Base-by-base conservation (phyloP, 2,113 vertebrate species). In the Notechis scutatus region DNA sequence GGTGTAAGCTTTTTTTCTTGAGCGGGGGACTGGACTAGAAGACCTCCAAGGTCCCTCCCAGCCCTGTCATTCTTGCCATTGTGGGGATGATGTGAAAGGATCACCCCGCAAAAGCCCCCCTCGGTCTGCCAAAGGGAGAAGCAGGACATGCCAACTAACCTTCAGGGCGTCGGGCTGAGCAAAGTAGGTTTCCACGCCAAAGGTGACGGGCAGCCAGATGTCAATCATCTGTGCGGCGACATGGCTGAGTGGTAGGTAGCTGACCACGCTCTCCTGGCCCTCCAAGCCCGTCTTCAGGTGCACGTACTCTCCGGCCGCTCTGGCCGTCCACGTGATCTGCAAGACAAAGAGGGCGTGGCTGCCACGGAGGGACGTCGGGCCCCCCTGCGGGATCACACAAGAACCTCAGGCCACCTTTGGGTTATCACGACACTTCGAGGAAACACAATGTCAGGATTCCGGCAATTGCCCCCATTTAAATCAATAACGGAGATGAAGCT, bases 171-270 rank as follows among this genome's bases (percentile, higher is more conserved):
- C 99, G 0, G 99, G 98, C 24, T 99, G 98, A 29, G 99, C 99
- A 4, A 99, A 99, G 97, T 98, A 97, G 0, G 97, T 97, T 1
- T 96, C 94, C 0, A 95, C 98, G 3, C 99, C 99, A 0, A 98
- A 96, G 26, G 92, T 97, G 92, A 99, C 97, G 11, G 98, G 92
- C 3, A 98, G 34, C 99, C 99, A 99, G n/a, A 99, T 97, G 87
- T 99, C 99, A 0, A 98, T 94, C 97, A 99, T 99, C 95, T 99
- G 99, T 0, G 99, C 98, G 0, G 99, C 98, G 0, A 99, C 93
- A 94, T 99, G 99, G 92, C 99, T 99, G 93, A 99, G 98, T 0
- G 99, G 99, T 69, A 99, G 98, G 94, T 99, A 99, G 95, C 99
- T 99, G 95, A 99, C 96, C 93, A 99, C 97, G 0, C 85, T 0